Evolutionary conservation across 2,797 vertebrate genomes (phyloP).

Genomic region (Danio tinwini): DNA sequence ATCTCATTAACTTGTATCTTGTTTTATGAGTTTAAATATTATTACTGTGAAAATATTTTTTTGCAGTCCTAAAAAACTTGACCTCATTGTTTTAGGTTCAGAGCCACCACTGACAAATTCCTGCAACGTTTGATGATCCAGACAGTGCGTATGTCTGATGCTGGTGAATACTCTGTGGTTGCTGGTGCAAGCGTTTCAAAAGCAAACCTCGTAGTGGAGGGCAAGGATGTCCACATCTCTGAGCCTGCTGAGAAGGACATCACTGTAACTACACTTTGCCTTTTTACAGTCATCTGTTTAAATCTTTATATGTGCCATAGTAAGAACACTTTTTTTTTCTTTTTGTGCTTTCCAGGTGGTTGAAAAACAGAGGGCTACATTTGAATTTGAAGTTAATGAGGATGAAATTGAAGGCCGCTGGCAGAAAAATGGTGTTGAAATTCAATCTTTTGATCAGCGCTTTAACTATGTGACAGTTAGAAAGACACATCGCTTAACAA

Average conservation of each 20-base stretch:
- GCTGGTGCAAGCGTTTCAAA: conserved; percentile 93
- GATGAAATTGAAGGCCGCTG: conserved; percentile 87
- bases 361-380: conserved; percentile 84
- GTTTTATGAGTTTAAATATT: background rate
- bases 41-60: background rate
- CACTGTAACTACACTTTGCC: conserved; percentile 65
- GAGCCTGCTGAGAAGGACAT: conserved; percentile 75
- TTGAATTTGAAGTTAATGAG: conserved; percentile 91
- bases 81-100: conserved; percentile 48
- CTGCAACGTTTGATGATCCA: conserved; percentile 93
- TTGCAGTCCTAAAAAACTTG: background rate
- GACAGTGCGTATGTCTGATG: conserved; percentile 88
- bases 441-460: conserved; percentile 84
- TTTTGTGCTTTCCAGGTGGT: conserved; percentile 76
- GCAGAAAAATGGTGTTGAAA: conserved; percentile 87
- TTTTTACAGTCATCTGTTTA: background rate
- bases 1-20: background rate
- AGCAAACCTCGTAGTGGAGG: conserved; percentile 90
- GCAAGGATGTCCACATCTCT: conserved; percentile 85
- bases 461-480: conserved; percentile 83
- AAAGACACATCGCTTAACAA: conserved; percentile 85
- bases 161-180: conserved; percentile 92
- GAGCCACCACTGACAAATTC: conserved; percentile 86
- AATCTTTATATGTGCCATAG: background rate
- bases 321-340: background rate